Conservation (phyloP, 1,140 invertebrate genomes). For the Mizuhopecten yessoensis region DNA sequence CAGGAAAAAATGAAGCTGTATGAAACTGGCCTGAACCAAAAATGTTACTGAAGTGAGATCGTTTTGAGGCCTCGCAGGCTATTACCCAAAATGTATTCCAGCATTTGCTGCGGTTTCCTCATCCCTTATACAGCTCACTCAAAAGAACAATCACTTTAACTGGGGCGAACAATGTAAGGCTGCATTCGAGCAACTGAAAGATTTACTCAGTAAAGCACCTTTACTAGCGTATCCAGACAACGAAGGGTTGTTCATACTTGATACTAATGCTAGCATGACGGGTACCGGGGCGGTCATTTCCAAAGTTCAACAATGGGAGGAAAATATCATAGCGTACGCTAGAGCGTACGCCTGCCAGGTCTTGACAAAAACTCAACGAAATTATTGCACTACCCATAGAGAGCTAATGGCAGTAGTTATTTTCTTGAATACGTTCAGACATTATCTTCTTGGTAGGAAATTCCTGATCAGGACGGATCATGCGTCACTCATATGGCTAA, state of each 20-base stretch:
- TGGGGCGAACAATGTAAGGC: too few species aligned
- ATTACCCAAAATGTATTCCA: too few species aligned
- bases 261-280: constrained; percentile 52
- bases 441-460: constrained; percentile 47
- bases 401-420: constrained; percentile 55
- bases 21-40: background rate
- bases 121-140: too few species aligned
- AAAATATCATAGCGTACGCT: constrained; percentile 83
- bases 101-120: too few species aligned
- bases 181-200: too few species aligned
- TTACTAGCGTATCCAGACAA: too few species aligned
- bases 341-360: too few species aligned
- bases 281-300: constrained; percentile 59
- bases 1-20: too few species aligned
- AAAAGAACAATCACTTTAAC: too few species aligned
- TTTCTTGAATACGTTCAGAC: constrained; percentile 56
- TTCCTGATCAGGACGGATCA: constrained; percentile 54
- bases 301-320: constrained; percentile 64
- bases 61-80: too few species aligned
- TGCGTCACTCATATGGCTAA: constrained; percentile 49
- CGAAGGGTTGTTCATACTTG: background rate
- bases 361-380: constrained; percentile 82
- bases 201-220: too few species aligned
- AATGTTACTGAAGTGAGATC: background rate
- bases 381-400: constrained; percentile 79